phyloP scores from a whole-genome alignment of 2,888 invertebrate species.

The Hyalella azteca region DNA sequence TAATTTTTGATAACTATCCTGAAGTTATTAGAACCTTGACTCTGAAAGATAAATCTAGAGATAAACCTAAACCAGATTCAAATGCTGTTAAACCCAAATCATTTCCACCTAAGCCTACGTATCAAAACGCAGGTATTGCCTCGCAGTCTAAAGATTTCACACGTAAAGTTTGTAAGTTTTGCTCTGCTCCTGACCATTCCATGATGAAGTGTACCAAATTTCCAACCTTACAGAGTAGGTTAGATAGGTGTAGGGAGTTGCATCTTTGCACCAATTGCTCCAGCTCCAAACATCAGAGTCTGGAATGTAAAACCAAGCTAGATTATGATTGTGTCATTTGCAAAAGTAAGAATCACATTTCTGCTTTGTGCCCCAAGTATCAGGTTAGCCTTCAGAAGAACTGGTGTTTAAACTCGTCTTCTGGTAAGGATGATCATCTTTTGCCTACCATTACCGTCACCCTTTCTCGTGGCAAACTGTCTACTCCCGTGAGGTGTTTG shows the following conservation, averaged over 20 bases:
- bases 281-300: neutral
- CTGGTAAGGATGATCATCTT: neutral
- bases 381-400: neutral
- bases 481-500: neutral
- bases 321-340: neutral
- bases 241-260: neutral
- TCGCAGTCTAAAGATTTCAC: neutral
- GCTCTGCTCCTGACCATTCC: neutral
- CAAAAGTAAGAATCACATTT: neutral
- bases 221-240: neutral
- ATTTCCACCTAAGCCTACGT: neutral
- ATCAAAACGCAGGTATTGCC: neutral
- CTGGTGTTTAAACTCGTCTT: neutral
- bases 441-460: neutral
- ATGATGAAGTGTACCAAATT: neutral
- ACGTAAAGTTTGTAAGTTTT: neutral
- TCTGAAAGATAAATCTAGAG: neutral
- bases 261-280: neutral
- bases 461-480: neutral
- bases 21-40: neutral
- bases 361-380: neutral
- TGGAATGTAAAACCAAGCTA: neutral
- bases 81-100: neutral
- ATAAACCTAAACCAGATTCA: neutral
- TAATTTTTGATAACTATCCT: neutral